phyloP scores from a whole-genome alignment of 2,888 invertebrate genomes.

The Nomada lathburiana region DNA sequence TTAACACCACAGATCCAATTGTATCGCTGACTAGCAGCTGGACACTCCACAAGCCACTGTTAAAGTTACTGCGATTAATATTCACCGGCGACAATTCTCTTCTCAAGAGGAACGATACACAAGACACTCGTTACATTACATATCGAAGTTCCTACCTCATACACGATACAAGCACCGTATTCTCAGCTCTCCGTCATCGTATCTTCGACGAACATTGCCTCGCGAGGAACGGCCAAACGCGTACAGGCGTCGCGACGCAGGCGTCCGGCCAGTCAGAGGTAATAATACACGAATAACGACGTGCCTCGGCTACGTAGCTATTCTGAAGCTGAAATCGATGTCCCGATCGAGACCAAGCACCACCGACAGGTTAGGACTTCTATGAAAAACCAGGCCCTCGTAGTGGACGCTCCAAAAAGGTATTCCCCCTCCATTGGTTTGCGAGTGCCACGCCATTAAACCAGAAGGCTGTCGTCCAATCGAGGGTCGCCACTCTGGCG shows the following conservation, averaged over 20 bases:
- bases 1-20: not conserved
- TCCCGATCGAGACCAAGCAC: slow-evolving; percentile 31
- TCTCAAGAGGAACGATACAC: not conserved
- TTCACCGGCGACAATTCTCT: slow-evolving; percentile 10
- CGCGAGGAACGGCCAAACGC: not conserved
- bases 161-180: slow-evolving; percentile 50
- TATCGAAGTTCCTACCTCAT: slow-evolving; percentile 61
- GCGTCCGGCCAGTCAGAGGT: not conserved
- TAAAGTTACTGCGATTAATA: not conserved
- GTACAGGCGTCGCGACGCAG: slow-evolving; percentile 7
- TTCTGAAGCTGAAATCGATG: slow-evolving; percentile 25
- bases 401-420: slow-evolving; percentile 22
- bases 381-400: slow-evolving; percentile 22
- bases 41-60: not conserved
- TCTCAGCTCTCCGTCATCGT: slow-evolving; percentile 73
- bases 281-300: not conserved
- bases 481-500: slow-evolving; percentile 32
- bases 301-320: not conserved
- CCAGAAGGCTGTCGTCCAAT: slow-evolving; percentile 32
- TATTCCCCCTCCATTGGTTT: slow-evolving; percentile 12
- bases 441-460: slow-evolving; percentile 35
- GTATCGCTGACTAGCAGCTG: not conserved
- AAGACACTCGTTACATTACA: not conserved
- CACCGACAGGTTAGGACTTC: slow-evolving; percentile 51
- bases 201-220: slow-evolving; percentile 29